These are phyloP conservation scores for Rutpela maculata DNA, from an alignment of 2,888 invertebrate species.

Conservation along the genomic window DNA sequence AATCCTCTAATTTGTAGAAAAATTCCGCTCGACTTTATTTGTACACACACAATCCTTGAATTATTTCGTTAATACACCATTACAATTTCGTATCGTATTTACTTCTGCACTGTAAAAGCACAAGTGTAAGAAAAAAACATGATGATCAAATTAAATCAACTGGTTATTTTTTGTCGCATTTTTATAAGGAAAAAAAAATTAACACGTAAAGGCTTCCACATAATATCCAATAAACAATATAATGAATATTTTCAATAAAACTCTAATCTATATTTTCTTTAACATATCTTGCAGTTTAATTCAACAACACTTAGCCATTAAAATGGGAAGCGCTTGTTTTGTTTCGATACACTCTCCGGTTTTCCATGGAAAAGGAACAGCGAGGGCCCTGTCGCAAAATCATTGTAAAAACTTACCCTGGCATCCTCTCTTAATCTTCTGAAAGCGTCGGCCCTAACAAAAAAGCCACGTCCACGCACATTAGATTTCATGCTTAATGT, in stretches of 20 bases:
- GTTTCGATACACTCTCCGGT: constrained; percentile 5
- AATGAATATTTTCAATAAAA: background rate
- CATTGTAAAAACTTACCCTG: constrained; percentile 12
- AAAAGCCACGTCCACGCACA: constrained; percentile 27
- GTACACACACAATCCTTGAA: too few species aligned
- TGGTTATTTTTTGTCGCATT: too few species aligned
- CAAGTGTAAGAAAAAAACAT: too few species aligned
- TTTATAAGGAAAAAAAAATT: too few species aligned
- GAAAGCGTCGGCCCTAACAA: constrained; percentile 19
- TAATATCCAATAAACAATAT: too few species aligned
- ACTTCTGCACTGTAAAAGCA: too few species aligned
- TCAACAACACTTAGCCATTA: background rate
- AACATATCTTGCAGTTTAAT: background rate
- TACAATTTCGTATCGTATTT: too few species aligned
- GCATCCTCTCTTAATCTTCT: constrained; percentile 30
- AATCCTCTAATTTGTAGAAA: too few species aligned
- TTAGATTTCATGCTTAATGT: constrained; percentile 31
- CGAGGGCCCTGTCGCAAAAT: background rate
- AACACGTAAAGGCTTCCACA: too few species aligned
- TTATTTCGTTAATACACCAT: too few species aligned
- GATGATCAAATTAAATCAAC: too few species aligned
- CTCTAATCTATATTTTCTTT: background rate
- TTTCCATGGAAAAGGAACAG: background rate
- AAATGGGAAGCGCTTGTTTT: constrained; percentile 12
- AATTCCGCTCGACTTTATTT: too few species aligned